Base-by-base conservation (phyloP, 2,888 invertebrate species). In the Drosophila sordidapex region DNA sequence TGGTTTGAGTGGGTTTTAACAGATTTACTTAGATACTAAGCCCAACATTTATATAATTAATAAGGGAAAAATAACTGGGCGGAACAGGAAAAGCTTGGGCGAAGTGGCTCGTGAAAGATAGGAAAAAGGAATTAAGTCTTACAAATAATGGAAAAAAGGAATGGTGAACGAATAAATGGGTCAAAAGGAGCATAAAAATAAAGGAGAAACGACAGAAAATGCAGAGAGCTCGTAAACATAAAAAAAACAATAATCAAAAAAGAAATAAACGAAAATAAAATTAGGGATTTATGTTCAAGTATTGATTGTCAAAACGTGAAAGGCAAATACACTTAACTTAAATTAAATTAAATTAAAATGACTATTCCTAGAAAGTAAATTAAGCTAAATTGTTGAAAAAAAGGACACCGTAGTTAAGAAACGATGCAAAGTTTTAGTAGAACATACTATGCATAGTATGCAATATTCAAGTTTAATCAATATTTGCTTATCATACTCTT, bases 1-100 rank as follows among this genome's bases (percentile, higher is more conserved):
- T 29, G 11, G 33, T 46, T 18, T 27, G 36, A 33, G 43, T 27
- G 21, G 62, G 57, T 38, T 43, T 67, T 40, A 56, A 62, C 27
- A 36, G 76, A 67, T 63, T 68, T 52, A 53, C 48, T 68, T 53
- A 53, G 56, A 53, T 48, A 57, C 36, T 59, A 60, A 80, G 56
- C 52, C 46, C 58, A 59, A 36, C 58, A 54, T 57, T 62, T 49
- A 60, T 18, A 49, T 76, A 69, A 80, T 80, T 79, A 80, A 76
- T 76, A 76, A 76, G 18, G 36, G 43, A 56, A 48, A 57, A 38
- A 38, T 7, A 36, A 21, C 40, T 18, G 25, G 51, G 49, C 25
- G 60, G 53, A 60, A 51, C 11, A 48, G 60, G 43, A 63, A 76
- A 53, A 18, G 33, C 43, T 49, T 46, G 35, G 27, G 56, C 13